Base-by-base conservation (phyloP, 2,113 vertebrate species). In the Brachionichthys hirsutus region DNA sequence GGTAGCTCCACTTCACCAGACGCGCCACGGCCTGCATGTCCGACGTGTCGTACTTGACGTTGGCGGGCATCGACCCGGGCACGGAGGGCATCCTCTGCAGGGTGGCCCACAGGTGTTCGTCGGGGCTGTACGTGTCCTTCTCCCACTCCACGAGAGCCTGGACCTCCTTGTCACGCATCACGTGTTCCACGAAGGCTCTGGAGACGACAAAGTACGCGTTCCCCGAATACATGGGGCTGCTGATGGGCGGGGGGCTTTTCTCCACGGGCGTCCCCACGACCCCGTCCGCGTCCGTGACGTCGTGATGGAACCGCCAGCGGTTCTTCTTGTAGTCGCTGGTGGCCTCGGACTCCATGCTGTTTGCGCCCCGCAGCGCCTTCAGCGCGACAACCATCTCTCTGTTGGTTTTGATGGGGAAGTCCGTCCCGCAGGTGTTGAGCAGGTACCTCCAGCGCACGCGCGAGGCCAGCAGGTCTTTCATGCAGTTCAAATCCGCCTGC, bases 381-480 rank as follows among this genome's bases (percentile, higher is more conserved):
- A 98, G 86, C 18, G 73, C 38, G 0, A 24, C 86, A 4, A 98
- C 89, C 0, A 93, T 95, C 77, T 98, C 94, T 0, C 84, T 66
- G 0, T 98, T 98, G 54, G 94, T 98, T 87, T 98, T 98, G 61
- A 98, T 91, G 19, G 96, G 96, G 63, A 98, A 97, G 62, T 98
- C 96, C 0, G 93, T 84, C 62, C 96, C 95, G 0, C 95, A 98
- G 0, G 95, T 96, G 67, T 97, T 98, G 0, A 98, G 87, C 34
- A 98, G 8, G 65, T 98, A 98, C 36, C 30, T 93, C 96, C 95
- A 98, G 0, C 70, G 85, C 36, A 95, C 71, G 0, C 70, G 17
- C 18, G 90, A 93, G 40, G 44, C 80, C 41, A 96, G 67, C 51
- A 98, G 80, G 53, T 96, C 94, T 51, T 90, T 77, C 94, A 98